phyloP scores from a whole-genome alignment of 1,140 invertebrate species.

The Drosophila asahinai region DNA sequence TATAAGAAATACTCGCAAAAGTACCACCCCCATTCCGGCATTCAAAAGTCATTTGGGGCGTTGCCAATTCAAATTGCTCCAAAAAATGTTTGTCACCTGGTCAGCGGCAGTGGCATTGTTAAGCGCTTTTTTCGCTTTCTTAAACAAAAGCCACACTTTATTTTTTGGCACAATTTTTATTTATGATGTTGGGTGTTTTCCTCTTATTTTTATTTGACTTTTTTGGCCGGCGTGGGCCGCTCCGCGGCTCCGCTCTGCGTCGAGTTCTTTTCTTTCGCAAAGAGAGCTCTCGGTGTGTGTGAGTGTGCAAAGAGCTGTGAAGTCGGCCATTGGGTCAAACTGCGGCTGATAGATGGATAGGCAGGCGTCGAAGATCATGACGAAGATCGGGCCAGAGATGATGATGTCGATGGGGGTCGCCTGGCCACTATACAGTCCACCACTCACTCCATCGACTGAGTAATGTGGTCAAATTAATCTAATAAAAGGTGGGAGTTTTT shows the following conservation, averaged over 20 bases:
- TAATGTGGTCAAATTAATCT: constrained; percentile 79
- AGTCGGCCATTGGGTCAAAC: constrained; percentile 82
- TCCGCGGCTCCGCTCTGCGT: not conserved
- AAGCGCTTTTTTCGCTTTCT: constrained; percentile 39
- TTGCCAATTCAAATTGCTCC: constrained; percentile 75
- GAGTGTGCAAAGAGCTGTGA: constrained; percentile 71
- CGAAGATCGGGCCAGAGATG: constrained; percentile 33
- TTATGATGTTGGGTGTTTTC: constrained; percentile 41
- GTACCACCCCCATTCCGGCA: constrained; percentile 19
- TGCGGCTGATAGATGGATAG: constrained; percentile 70
- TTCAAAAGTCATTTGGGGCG: constrained; percentile 62
- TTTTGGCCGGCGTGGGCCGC: constrained; percentile 41
- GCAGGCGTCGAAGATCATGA: constrained; percentile 71
- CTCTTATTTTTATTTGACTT: constrained; percentile 2
- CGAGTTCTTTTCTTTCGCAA: constrained; percentile 33
- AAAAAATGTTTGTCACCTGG: constrained; percentile 60
- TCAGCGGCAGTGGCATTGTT: constrained; percentile 32
- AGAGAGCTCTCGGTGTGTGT: constrained; percentile 12
- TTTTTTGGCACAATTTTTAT: constrained; percentile 48
- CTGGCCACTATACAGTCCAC: constrained; percentile 2
- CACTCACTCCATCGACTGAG: constrained; percentile 43
- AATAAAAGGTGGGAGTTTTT: constrained; percentile 79
- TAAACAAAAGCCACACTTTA: constrained; percentile 35
- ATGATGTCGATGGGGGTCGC: constrained; percentile 60
- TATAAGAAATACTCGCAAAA: constrained; percentile 8